Percentiles rank a stretch among this genome's conserved stretches.
Evolutionary conservation across 2,797 vertebrate genomes (phyloP).

Genomic region (Lemur catta): DNA sequence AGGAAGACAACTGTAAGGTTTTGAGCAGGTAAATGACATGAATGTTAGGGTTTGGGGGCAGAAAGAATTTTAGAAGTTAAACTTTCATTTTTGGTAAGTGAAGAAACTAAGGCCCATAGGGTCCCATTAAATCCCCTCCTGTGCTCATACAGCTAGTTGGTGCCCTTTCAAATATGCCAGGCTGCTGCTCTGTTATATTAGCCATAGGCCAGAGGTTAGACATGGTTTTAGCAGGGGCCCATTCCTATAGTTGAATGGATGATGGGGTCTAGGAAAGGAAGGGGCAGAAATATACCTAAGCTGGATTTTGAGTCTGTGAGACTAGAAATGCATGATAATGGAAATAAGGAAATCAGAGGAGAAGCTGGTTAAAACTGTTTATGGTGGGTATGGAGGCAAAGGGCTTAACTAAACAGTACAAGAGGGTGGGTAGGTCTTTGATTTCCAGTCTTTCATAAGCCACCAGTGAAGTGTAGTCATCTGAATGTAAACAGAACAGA

Average conservation of each 20-base stretch:
- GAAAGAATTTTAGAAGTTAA: neutral
- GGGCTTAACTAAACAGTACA: neutral
- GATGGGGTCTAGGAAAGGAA: neutral
- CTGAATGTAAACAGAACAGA: neutral
- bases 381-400: neutral
- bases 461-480: neutral
- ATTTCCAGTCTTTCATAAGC: neutral
- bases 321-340: neutral
- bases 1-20: neutral
- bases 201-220: neutral
- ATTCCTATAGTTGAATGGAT: neutral
- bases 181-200: neutral
- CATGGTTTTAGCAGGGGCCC: neutral
- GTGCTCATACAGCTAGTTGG: neutral
- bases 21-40: neutral
- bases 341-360: neutral
- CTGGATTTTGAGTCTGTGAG: neutral
- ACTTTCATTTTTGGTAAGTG: neutral
- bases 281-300: neutral
- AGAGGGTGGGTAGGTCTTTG: neutral
- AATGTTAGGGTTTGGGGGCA: neutral
- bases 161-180: neutral
- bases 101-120: neutral
- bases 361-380: neutral
- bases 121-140: neutral